These are phyloP conservation scores for Drosophila chauvacae DNA, from an alignment of 1,140 invertebrate species.

Conservation along the genomic window DNA sequence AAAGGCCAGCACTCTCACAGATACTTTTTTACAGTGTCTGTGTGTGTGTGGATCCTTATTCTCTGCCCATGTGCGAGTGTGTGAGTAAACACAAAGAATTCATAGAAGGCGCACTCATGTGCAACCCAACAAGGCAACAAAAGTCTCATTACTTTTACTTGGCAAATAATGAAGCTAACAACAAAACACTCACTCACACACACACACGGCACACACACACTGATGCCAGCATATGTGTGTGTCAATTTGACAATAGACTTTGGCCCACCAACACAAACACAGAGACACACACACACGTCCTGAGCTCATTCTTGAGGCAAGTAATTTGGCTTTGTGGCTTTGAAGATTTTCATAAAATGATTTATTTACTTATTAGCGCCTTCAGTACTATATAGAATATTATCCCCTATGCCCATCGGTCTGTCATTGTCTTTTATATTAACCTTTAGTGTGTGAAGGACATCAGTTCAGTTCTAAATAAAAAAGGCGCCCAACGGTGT, in stretches of 20 bases:
- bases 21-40: conserved; percentile 3
- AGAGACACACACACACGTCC: neutral
- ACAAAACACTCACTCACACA: conserved; percentile 25
- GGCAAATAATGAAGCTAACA: conserved; percentile 81
- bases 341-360: conserved; percentile 3
- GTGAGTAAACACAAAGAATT: conserved; percentile 63
- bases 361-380: conserved; percentile 1
- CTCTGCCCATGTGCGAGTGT: conserved; percentile 28
- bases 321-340: conserved; percentile 29
- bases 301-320: conserved; percentile 14
- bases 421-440: too few relatives aligned
- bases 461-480: neutral
- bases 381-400: neutral
- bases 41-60: conserved; percentile 45
- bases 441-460: neutral
- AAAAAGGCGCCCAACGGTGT: neutral
- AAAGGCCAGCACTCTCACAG: conserved; percentile 60
- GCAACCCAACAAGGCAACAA: conserved; percentile 81
- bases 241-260: conserved; percentile 75
- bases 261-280: conserved; percentile 35
- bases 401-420: neutral
- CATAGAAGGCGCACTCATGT: conserved; percentile 78
- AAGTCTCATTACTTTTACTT: conserved; percentile 83
- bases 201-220: conserved; percentile 21
- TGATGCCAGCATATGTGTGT: conserved; percentile 27